phyloP scores from a whole-genome alignment of 1,140 invertebrate species.

The Carposina sasakii region DNA sequence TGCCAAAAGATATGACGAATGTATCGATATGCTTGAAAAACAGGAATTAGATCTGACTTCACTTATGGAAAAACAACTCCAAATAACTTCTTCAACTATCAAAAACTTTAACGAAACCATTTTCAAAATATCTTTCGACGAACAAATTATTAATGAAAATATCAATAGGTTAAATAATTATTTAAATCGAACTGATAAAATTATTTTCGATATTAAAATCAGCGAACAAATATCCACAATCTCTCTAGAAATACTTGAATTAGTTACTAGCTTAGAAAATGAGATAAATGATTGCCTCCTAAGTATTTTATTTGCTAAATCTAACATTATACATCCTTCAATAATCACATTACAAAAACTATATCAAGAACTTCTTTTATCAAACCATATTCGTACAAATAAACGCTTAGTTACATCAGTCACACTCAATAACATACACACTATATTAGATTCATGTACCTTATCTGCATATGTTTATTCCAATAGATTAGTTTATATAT shows the following conservation, averaged over 20 bases:
- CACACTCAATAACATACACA: slow-evolving; percentile 20
- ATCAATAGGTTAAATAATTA: slow-evolving; percentile 16
- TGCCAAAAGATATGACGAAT: slow-evolving; percentile 25
- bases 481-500: slow-evolving; percentile 26
- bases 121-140: slow-evolving; percentile 23
- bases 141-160: slow-evolving; percentile 30
- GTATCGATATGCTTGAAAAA: slow-evolving; percentile 26
- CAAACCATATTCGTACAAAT: slow-evolving; percentile 20
- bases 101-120: slow-evolving; percentile 28
- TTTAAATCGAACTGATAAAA: slow-evolving; percentile 17
- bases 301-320: slow-evolving; percentile 34
- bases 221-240: slow-evolving; percentile 23
- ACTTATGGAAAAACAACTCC: slow-evolving; percentile 22
- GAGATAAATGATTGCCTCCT: slow-evolving; percentile 30
- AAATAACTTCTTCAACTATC: slow-evolving; percentile 23
- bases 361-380: slow-evolving; percentile 28
- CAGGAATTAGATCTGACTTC: slow-evolving; percentile 24
- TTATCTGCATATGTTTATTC: slow-evolving; percentile 25
- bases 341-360: slow-evolving; percentile 30
- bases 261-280: slow-evolving; percentile 23
- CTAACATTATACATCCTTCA: slow-evolving; percentile 33
- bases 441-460: slow-evolving; percentile 25
- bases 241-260: slow-evolving; percentile 20
- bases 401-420: slow-evolving; percentile 18
- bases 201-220: slow-evolving; percentile 23